Conservation (phyloP, 2,888 invertebrate species). For the Protophormia terraenovae region DNA sequence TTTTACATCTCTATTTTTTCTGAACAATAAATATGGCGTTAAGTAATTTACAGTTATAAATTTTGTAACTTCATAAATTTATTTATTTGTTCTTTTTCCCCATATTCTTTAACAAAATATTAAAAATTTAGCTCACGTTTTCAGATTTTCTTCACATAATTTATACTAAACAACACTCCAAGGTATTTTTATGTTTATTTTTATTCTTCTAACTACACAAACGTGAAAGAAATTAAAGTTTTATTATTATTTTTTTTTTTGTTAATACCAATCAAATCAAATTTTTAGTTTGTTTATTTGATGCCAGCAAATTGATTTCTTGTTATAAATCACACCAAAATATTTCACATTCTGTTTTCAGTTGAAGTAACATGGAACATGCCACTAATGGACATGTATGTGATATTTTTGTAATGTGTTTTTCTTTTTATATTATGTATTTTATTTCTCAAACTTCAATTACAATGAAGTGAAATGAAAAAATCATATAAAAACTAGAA, state of each 20-base stretch:
- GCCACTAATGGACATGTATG: conserved; percentile 56
- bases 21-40: background rate
- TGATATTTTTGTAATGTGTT: conserved; percentile 44
- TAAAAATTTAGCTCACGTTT: conserved; percentile 56
- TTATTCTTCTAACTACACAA: background rate
- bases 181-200: conserved; percentile 43
- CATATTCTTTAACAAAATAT: background rate
- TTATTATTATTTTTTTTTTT: background rate
- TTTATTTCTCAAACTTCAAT: conserved; percentile 6
- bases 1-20: background rate
- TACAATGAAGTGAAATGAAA: conserved; percentile 7
- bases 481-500: background rate
- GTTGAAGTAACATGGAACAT: conserved; percentile 39
- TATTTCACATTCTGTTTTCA: conserved; percentile 49
- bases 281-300: conserved; percentile 29
- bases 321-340: conserved; percentile 64
- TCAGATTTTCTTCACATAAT: conserved; percentile 2
- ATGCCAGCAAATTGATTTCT: conserved; percentile 63
- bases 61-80: background rate
- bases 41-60: conserved; percentile 25
- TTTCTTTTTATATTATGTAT: background rate
- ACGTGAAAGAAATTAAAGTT: conserved; percentile 58
- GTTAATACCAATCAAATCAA: conserved; percentile 41
- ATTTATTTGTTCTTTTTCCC: background rate
- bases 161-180: conserved; percentile 44